Base-by-base conservation (phyloP, 2,797 vertebrate genomes). In the Amblyopsis hoosieri region DNA sequence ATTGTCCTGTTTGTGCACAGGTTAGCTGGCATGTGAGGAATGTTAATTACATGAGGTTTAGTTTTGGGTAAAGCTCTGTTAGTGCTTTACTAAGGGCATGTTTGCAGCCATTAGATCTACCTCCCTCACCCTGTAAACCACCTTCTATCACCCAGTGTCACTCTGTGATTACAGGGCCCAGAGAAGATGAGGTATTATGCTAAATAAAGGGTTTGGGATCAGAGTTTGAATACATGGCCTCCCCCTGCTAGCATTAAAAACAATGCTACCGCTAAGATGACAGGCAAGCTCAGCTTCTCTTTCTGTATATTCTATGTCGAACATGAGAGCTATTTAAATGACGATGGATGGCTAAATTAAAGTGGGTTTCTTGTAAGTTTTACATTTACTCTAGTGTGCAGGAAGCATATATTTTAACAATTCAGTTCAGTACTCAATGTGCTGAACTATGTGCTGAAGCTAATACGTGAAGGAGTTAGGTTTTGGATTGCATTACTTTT, bases 21-120 rank as follows among this genome's bases (percentile, higher is more conserved):
- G 87, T 91, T 88, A 83, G 89, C 84, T 76, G 89, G 83, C 79
- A 92, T 90, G 85, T 76, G 61, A 88, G 83, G 92, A 93, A 93
- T 92, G 89, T 89, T 92, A 93, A 93, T 92, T 91, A 89, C 80
- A 89, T 77, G 87, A 82, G 86, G 76, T 89, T 85, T 80, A 69
- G 77, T 87, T 86, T 67, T 71, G 71, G 71, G 72, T 74, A 82
- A 80, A 71, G 73, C 74, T 76, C 64, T 75, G 78, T 79, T 72
- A 74, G 67, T 54, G 64, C 78, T 75, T 62, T 71, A 76, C 68
- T 68, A 74, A 69, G 52, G 71, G 67, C 71, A 49, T 66, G 71
- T 66, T 76, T 64, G 60, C 69, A 74, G 17, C 73, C 71, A 74
- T 75, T 71, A 60, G 14, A 58, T 12, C 45, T 37, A 64, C 61